These are phyloP conservation scores for Lissocephala sabroskyi DNA, from an alignment of 2,888 invertebrate species.

Conservation along the genomic window DNA sequence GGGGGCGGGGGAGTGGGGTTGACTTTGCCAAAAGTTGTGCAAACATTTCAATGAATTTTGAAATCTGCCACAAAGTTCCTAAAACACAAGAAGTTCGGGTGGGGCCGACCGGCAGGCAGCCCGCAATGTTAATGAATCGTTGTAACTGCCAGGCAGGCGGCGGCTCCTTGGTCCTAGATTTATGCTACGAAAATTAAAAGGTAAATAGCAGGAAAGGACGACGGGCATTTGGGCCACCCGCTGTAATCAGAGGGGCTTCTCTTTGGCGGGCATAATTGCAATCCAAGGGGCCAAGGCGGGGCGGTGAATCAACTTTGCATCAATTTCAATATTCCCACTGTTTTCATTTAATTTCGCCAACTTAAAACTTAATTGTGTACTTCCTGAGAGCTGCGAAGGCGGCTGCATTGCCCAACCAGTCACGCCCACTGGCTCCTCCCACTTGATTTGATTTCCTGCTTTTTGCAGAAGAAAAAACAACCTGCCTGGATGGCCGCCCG, in stretches of 20 bases:
- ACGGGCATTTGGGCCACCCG: slow-evolving; percentile 8
- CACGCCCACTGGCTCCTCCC: slow-evolving; percentile 2
- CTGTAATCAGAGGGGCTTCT: slow-evolving; percentile 41
- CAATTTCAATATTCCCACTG: slow-evolving; percentile 65
- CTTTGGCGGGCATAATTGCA: slow-evolving; percentile 1
- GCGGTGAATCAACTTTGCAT: slow-evolving; percentile 57
- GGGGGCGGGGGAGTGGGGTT: neutral
- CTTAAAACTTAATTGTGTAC: slow-evolving; percentile 63
- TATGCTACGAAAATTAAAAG: slow-evolving; percentile 58
- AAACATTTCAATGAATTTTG: slow-evolving; percentile 57
- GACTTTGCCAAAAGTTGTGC: slow-evolving; percentile 24
- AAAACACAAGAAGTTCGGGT: neutral
- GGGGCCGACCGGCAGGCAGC: too few species aligned
- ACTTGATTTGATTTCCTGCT: neutral
- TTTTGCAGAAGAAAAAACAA: neutral
- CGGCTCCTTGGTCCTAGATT: slow-evolving; percentile 29
- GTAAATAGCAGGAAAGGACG: slow-evolving; percentile 39
- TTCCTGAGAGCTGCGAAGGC: slow-evolving; percentile 24
- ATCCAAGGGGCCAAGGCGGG: neutral
- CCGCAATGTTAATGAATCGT: neutral
- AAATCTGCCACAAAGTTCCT: slow-evolving; percentile 30
- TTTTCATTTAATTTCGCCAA: slow-evolving; percentile 60
- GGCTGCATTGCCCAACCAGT: slow-evolving; percentile 13
- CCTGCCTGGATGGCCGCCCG: neutral
- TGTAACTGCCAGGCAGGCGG: too few species aligned